Evolutionary conservation across 2,797 vertebrate genomes (phyloP).

Genomic region (Schizopygopsis malacanthus): DNA sequence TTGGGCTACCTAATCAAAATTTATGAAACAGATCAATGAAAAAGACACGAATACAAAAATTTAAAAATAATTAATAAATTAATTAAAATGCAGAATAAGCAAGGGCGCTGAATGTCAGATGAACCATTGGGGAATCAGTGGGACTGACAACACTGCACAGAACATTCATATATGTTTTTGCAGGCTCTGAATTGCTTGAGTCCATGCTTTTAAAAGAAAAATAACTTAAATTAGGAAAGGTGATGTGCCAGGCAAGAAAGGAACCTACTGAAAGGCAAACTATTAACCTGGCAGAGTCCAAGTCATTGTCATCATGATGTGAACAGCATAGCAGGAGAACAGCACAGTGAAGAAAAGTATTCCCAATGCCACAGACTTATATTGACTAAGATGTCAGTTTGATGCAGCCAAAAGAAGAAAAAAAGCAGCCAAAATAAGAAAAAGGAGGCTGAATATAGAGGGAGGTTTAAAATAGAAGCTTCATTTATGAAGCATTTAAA

Average conservation of each 20-base stretch:
- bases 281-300: slow-evolving; percentile 31
- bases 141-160: neutral
- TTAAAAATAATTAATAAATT: neutral
- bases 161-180: neutral
- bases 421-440: slow-evolving; percentile 4
- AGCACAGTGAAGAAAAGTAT: slow-evolving; percentile 47
- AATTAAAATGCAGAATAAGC: neutral
- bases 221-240: slow-evolving; percentile 14
- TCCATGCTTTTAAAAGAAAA: slow-evolving; percentile 13
- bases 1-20: slow-evolving; percentile 85
- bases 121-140: neutral
- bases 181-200: neutral
- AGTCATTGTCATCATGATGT: slow-evolving; percentile 39
- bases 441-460: neutral
- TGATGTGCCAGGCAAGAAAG: slow-evolving; percentile 26
- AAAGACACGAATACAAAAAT: slow-evolving; percentile 51
- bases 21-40: slow-evolving; percentile 29
- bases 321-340: slow-evolving; percentile 23
- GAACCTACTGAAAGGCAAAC: slow-evolving; percentile 7
- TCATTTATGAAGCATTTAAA: neutral
- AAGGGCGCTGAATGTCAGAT: neutral
- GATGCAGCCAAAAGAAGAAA: slow-evolving; percentile 75
- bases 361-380: slow-evolving; percentile 66
- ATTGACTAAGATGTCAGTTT: slow-evolving; percentile 78
- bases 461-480: neutral